Evolutionary conservation across 2,888 invertebrate species (phyloP).

Genomic region (Mythimna vitellina): DNA sequence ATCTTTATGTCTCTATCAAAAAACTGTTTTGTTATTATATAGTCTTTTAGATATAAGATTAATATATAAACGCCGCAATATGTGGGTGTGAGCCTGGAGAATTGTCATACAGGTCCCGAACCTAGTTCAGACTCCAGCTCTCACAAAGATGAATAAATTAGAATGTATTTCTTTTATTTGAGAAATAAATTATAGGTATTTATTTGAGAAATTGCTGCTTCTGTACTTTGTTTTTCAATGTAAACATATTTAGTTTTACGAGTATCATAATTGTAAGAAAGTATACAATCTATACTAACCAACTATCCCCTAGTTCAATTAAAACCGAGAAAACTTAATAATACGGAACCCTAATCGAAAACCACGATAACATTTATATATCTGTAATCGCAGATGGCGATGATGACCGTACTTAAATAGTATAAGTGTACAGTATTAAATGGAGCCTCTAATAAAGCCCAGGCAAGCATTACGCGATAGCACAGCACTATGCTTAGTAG

Average conservation of each 20-base stretch:
- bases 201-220: neutral
- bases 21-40: too few relatives aligned
- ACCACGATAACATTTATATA: slow-evolving; percentile 3
- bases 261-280: too few relatives aligned
- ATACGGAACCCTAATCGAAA: slow-evolving; percentile 2
- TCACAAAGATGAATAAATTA: too few relatives aligned
- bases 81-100: too few relatives aligned
- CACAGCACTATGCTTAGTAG: slow-evolving; percentile 31
- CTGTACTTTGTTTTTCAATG: neutral
- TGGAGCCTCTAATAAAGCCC: slow-evolving; percentile 37
- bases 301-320: neutral
- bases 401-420: slow-evolving; percentile 22
- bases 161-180: too few relatives aligned
- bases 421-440: slow-evolving; percentile 29
- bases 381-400: slow-evolving; percentile 8
- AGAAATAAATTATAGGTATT: too few relatives aligned
- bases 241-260: neutral
- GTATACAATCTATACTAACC: too few relatives aligned
- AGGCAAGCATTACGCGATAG: slow-evolving; percentile 38
- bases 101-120: too few relatives aligned
- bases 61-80: too few relatives aligned
- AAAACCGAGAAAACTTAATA: neutral
- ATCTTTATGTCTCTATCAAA: too few relatives aligned
- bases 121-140: too few relatives aligned
- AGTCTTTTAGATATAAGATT: too few relatives aligned